Evolutionary conservation across 2,113 vertebrate genomes (phyloP), one percentile per base, ranked within the genome.

Genomic region (Sceloporus undulatus): DNA sequence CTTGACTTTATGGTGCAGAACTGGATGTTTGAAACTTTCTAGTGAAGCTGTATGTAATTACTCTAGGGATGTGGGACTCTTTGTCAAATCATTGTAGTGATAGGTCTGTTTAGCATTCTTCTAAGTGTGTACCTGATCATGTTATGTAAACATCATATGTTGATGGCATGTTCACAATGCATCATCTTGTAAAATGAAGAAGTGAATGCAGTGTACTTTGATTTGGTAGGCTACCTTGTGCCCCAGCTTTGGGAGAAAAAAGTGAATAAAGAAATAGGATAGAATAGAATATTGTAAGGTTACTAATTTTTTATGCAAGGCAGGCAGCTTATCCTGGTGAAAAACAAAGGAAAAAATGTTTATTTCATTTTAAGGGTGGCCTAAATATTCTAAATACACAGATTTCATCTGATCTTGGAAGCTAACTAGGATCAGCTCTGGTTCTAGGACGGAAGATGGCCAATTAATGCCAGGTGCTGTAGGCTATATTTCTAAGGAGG

Each of bases 281-380:
- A 62, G 59, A 62, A 62, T 13, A 62, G 13, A 62, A 62, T 62
- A 18, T 1, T 14, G 11, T 62, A 62, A 1, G 14, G 11, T 62
- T 85, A 81, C 90, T 93, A 90, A 89, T 91, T 29, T 0, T 93
- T 85, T 93, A 92, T 94, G 94, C 94, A 93, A 94, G 86, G 90
- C 92, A 94, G 91, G 91, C 93, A 94, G 92, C 94, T 94, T 93
- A 93, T 93, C 92, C 91, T 89, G 84, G 93, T 16, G 13, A 48
- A 82, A 52, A 91, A 93, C 89, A 91, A 88, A n/a, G 5, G 25
- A 27, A 27, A 90, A 88, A 92, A 86, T 81, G 91, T 84, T 94
- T 89, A 90, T 85, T 65, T 87, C 65, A 92, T 29, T 79, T 10
- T 56, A 59, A 59, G 14, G 59, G 13, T 62, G 13, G 3, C 59